A percentile compares a stretch with the other conserved stretches of the same genome.
These are phyloP conservation scores for Amphiprion percula DNA, from an alignment of 2,113 vertebrate genomes.

Conservation along the genomic window DNA sequence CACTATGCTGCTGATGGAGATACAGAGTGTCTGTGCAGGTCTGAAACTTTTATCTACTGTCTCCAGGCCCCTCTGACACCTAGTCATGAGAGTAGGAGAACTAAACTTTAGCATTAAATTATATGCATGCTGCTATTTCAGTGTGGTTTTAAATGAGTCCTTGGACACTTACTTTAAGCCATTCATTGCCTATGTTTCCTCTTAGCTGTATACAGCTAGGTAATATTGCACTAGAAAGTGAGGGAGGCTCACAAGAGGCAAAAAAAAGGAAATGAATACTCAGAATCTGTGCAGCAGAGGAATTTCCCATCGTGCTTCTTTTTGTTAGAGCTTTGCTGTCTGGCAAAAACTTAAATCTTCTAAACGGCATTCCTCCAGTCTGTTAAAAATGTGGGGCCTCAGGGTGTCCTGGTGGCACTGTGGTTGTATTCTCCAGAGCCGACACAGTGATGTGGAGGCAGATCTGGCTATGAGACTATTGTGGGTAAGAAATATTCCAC, in stretches of 20 bases:
- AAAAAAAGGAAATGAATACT: neutral
- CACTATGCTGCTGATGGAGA: neutral
- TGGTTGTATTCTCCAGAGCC: neutral
- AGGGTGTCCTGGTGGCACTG: neutral
- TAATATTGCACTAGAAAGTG: neutral
- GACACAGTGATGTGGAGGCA: no score
- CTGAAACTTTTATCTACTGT: constrained; percentile 4
- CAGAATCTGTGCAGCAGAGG: neutral
- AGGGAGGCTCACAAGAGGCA: neutral
- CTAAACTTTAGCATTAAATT: neutral
- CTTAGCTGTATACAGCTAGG: constrained; percentile 4
- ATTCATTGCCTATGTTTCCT: neutral
- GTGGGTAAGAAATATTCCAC: neutral
- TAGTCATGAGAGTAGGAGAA: neutral
- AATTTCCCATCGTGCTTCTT: neutral
- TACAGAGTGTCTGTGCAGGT: neutral
- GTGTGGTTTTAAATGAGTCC: constrained; percentile 15
- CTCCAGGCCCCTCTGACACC: neutral
- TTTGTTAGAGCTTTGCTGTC: neutral
- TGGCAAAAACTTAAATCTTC: constrained; percentile 20
- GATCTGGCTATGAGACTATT: no score
- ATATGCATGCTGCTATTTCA: neutral
- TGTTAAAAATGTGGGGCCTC: constrained; percentile 7
- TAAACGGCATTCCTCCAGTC: neutral
- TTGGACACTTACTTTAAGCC: neutral